phyloP scores from a whole-genome alignment of 2,888 invertebrate species.

The Troides aeacus region DNA sequence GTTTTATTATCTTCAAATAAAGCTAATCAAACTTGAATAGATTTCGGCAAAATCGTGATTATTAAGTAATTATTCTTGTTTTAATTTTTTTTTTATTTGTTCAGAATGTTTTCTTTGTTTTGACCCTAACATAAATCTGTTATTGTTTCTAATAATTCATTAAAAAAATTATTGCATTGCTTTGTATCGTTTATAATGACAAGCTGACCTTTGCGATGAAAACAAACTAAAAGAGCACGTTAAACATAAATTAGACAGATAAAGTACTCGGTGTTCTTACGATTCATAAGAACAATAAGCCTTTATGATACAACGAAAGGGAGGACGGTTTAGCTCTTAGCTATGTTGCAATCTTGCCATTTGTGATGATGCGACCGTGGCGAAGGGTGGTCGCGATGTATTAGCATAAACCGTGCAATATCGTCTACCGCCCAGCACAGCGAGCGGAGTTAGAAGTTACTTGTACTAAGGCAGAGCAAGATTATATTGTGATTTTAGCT shows the following conservation, averaged over 20 bases:
- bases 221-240: too few relatives aligned
- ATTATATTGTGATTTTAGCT: constrained; percentile 8
- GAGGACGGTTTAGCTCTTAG: constrained; percentile 1
- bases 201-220: too few relatives aligned
- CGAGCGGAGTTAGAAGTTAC: constrained; percentile 23
- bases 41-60: background rate
- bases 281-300: constrained; percentile 3
- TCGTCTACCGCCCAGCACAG: constrained; percentile 45
- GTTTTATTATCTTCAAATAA: background rate
- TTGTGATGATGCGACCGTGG: constrained; percentile 38
- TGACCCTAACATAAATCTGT: too few relatives aligned
- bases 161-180: too few relatives aligned
- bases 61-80: background rate
- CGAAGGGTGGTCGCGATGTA: constrained; percentile 58
- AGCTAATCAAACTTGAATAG: background rate
- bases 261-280: background rate
- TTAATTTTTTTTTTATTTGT: background rate
- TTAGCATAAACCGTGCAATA: constrained; percentile 69
- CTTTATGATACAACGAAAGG: constrained; percentile 5
- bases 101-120: background rate
- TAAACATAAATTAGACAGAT: background rate
- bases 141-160: too few relatives aligned
- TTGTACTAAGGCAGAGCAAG: constrained; percentile 14
- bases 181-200: too few relatives aligned
- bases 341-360: constrained; percentile 14